Conservation (phyloP, 2,888 invertebrate species). For the Stenchaetothrips biformis region DNA sequence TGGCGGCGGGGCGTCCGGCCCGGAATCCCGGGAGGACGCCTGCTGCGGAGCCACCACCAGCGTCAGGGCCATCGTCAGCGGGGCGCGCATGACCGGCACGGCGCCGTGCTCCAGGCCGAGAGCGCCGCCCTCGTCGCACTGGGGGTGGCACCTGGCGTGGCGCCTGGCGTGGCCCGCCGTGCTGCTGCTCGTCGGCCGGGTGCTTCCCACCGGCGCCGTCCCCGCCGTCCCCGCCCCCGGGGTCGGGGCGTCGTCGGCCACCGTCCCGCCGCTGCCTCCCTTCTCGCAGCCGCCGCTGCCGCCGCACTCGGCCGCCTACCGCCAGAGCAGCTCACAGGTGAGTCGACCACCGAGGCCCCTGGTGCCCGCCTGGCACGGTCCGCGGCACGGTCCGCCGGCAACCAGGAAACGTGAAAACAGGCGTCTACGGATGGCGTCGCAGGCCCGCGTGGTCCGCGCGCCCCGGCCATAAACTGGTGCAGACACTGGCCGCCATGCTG, state of each 20-base stretch:
- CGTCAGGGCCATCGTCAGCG: no score
- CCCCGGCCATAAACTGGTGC: slow-evolving; percentile 3
- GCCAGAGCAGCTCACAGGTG: not conserved
- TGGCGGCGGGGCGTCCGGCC: not conserved
- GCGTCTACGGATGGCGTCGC: not conserved
- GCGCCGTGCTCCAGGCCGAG: no score
- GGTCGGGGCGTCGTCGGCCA: not conserved
- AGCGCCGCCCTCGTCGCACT: not conserved
- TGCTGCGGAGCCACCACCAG: no score
- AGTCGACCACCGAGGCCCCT: not conserved
- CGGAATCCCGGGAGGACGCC: not conserved
- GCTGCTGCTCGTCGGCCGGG: not conserved
- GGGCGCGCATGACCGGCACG: no score
- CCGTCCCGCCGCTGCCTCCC: not conserved
- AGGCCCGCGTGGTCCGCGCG: not conserved
- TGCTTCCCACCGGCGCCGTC: slow-evolving; percentile 1
- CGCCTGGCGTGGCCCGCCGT: not conserved
- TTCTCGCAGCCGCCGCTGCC: not conserved
- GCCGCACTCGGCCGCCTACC: not conserved
- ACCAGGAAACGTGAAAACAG: not conserved
- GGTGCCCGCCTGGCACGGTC: not conserved
- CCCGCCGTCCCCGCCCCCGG: not conserved
- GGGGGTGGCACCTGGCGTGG: not conserved
- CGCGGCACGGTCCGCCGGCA: not conserved
- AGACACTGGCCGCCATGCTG: not conserved